Evolutionary conservation across 1,140 invertebrate genomes (phyloP), one percentile per base, ranked within the genome.

Genomic region (Ostrea denselamellosa): DNA sequence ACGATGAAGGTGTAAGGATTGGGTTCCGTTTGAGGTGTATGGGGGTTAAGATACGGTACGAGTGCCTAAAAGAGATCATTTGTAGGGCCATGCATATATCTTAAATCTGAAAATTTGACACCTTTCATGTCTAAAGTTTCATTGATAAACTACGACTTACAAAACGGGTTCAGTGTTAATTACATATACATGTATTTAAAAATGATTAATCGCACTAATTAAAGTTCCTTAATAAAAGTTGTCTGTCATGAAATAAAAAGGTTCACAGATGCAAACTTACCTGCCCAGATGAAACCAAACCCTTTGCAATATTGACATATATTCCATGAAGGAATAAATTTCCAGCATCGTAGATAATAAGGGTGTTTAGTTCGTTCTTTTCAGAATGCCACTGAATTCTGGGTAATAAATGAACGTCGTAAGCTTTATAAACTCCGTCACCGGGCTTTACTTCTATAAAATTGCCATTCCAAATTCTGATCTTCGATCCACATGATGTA

Each of bases 401-500:
- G 22, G 65, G 65, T 25, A 71, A 71, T 34, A 25, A 28, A 28
- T 71, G 65, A 25, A 71, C 65, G 22, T 71, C 65, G 12, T 71
- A 71, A 22, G 65, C 19, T 71, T 71, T 71, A 71, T 71, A 71
- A 71, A 71, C 65, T 28, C 65, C 65, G 22, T 71, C 65, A 71
- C 65, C 65, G 25, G 65, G 65, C 8, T 71, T 22, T 8, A 71
- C 65, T 71, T 71, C 65, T 0, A 71, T n/a, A 28, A 25, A 71
- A 9, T 71, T 71, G 10, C 65, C 65, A 71, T 71, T 71, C 65
- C 65, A 71, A 22, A 71, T 22, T 71, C 65, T 71, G 10, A 71
- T 0, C 25, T 71, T 71, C 10, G 65, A 71, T 12, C 65, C 65
- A 25, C 65, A 71, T 12, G 65, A 22, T 71, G 22, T 4, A 71